Evolutionary conservation across 2,888 invertebrate genomes (phyloP).

Genomic region (Caenorhabditis afra): DNA sequence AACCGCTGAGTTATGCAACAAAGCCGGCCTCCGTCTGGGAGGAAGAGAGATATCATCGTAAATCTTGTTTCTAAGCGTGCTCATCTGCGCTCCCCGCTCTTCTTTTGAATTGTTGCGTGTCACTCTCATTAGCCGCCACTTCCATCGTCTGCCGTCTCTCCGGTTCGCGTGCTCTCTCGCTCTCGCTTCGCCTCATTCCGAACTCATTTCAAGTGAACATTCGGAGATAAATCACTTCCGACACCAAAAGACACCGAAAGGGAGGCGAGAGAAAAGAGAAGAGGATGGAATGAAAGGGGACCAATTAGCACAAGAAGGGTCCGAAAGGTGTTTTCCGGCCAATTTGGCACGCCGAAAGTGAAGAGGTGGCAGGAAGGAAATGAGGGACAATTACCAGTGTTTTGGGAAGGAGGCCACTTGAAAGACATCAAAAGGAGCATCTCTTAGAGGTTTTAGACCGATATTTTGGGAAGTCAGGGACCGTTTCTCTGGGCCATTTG

Average conservation of each 20-base stretch:
- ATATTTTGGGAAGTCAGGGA: conserved; percentile 4
- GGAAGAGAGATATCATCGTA: conserved; percentile 35
- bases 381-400: background rate
- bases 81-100: conserved; percentile 23
- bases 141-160: conserved; percentile 31
- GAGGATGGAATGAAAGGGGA: conserved; percentile 21
- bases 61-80: conserved; percentile 20
- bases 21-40: background rate
- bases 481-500: too few relatives aligned
- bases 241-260: background rate
- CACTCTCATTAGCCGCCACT: conserved; percentile 47
- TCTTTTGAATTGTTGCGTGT: conserved; percentile 48
- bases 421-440: too few relatives aligned
- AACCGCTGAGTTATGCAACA: conserved; percentile 45
- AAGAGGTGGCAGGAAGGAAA: background rate
- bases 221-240: conserved; percentile 26
- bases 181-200: conserved; percentile 5
- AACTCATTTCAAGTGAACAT: conserved; percentile 45
- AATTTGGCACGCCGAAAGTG: conserved; percentile 10
- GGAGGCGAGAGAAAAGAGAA: background rate
- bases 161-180: conserved; percentile 6
- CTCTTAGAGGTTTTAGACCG: too few relatives aligned
- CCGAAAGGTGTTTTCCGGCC: conserved; percentile 20
- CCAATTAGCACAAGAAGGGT: conserved; percentile 21
- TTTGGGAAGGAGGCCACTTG: too few relatives aligned